phyloP scores from a whole-genome alignment of 1,140 invertebrate species.

The Micrasema minimum region DNA sequence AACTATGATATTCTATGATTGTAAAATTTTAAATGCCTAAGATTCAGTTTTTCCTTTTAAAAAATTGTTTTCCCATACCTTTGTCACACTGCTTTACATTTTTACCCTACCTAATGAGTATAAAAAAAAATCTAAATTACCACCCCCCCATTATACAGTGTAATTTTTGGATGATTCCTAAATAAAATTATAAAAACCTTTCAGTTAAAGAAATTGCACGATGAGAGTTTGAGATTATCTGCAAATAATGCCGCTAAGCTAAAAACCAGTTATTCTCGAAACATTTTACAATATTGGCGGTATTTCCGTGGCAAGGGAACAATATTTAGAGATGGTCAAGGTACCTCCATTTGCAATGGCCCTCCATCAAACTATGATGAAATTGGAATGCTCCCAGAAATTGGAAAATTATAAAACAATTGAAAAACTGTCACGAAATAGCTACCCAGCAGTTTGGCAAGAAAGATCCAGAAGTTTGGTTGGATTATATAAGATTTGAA shows the following conservation, averaged over 20 bases:
- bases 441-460: conserved; percentile 67
- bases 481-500: conserved; percentile 70
- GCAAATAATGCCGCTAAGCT: conserved; percentile 57
- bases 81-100: too few species aligned
- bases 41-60: too few species aligned
- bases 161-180: too few species aligned
- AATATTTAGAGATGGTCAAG: conserved; percentile 60
- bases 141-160: too few species aligned
- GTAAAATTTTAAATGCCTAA: too few species aligned
- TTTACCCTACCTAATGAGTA: too few species aligned
- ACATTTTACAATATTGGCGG: conserved; percentile 59
- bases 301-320: conserved; percentile 60
- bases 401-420: conserved; percentile 56
- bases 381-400: conserved; percentile 64
- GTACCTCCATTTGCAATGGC: conserved; percentile 63
- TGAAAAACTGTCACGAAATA: conserved; percentile 62
- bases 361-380: conserved; percentile 66
- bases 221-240: conserved; percentile 59
- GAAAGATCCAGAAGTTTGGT: conserved; percentile 68
- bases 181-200: too few species aligned
- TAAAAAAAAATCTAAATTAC: too few species aligned
- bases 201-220: conserved; percentile 62
- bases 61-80: too few species aligned
- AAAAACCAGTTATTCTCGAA: conserved; percentile 66
- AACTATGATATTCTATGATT: too few species aligned